Evolutionary conservation across 2,797 vertebrate species (phyloP).

Genomic region (Tachyglossus aculeatus): DNA sequence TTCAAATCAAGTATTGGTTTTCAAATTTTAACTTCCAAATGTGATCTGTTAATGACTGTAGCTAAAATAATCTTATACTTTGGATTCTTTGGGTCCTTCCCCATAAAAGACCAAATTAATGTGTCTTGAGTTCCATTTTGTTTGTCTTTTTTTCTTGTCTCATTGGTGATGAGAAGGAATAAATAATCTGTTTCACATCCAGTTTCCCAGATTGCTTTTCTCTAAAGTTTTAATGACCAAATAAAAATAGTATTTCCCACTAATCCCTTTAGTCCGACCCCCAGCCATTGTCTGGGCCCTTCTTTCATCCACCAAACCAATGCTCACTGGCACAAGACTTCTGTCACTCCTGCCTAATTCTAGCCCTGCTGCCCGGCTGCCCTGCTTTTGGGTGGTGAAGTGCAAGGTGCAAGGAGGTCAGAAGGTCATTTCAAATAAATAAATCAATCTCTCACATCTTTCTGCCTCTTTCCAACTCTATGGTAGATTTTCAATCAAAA

Average conservation of each 20-base stretch:
- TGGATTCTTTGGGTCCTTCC: not conserved
- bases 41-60: constrained; percentile 15
- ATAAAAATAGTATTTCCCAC: not conserved
- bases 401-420: too few relatives aligned
- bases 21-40: constrained; percentile 24
- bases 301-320: not conserved
- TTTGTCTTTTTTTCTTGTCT: not conserved
- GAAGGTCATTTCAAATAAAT: too few relatives aligned
- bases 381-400: too few relatives aligned
- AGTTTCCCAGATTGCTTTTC: not conserved
- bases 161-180: not conserved
- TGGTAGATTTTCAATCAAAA: too few relatives aligned
- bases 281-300: too few relatives aligned
- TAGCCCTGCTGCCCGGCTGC: too few relatives aligned
- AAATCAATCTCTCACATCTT: too few relatives aligned
- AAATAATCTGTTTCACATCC: too few relatives aligned
- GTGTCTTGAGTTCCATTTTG: fast-evolving
- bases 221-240: not conserved
- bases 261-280: too few relatives aligned
- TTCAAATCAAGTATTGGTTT: constrained; percentile 26
- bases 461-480: too few relatives aligned
- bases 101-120: fast-evolving
- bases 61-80: not conserved
- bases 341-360: too few relatives aligned
- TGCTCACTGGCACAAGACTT: too few relatives aligned